Evolutionary conservation across 2,113 vertebrate genomes (phyloP).

Genomic region (Hemibagrus wyckioides): DNA sequence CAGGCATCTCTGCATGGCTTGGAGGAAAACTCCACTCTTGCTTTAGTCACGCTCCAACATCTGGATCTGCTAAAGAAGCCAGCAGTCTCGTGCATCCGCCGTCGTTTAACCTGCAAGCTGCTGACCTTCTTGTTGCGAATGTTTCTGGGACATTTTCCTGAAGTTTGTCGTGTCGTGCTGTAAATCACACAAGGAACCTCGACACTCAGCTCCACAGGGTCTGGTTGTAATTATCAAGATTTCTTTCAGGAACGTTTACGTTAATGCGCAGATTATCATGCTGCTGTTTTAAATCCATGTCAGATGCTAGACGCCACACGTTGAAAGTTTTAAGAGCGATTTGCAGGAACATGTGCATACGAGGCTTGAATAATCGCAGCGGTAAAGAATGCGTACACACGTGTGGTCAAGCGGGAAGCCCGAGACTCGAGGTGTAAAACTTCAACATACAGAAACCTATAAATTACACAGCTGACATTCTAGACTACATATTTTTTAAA

Average conservation of each 20-base stretch:
- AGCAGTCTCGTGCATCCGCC: constrained; percentile 58
- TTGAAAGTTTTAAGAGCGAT: constrained; percentile 8
- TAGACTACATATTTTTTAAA: not conserved
- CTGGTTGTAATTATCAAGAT: constrained; percentile 57
- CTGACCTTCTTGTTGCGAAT: constrained; percentile 70
- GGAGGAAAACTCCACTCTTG: constrained; percentile 53
- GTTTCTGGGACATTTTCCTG: constrained; percentile 61
- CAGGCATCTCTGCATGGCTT: constrained; percentile 36
- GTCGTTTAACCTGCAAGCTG: constrained; percentile 72
- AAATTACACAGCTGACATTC: not conserved
- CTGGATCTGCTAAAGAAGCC: constrained; percentile 70
- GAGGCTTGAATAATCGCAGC: constrained; percentile 27
- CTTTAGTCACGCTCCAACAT: constrained; percentile 65
- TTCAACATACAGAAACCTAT: not conserved
- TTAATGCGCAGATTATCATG: constrained; percentile 53
- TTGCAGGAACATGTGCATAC: not conserved
- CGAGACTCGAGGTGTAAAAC: not conserved
- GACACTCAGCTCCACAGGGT: constrained; percentile 31
- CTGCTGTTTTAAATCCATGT: constrained; percentile 40
- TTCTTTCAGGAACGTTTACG: constrained; percentile 55
- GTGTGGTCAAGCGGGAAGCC: not conserved
- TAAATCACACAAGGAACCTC: constrained; percentile 62
- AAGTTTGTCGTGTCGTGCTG: constrained; percentile 42
- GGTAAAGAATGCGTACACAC: not conserved
- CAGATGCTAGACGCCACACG: constrained; percentile 48